A percentile compares a stretch with the other conserved stretches of the same genome.
Evolutionary conservation across 2,797 vertebrate genomes (phyloP).

Genomic region (Psittacula echo): DNA sequence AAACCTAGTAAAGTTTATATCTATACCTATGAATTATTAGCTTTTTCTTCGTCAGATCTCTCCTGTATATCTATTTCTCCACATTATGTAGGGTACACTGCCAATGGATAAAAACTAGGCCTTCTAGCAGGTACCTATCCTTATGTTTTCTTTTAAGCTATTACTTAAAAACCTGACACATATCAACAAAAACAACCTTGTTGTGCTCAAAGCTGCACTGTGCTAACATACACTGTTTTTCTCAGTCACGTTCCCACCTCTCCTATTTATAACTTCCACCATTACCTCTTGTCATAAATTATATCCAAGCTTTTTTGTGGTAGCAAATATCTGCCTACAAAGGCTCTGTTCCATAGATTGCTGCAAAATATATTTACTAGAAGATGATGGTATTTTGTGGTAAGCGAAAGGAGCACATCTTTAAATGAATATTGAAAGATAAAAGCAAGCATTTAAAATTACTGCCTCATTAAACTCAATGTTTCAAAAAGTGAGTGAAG

Average conservation of each 20-base stretch:
- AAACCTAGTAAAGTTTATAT: not conserved
- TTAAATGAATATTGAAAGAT: constrained; percentile 18
- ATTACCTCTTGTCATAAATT: constrained; percentile 4
- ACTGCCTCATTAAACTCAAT: not conserved
- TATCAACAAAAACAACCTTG: not conserved
- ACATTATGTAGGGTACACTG: not conserved
- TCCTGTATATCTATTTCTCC: not conserved
- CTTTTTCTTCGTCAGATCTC: not conserved
- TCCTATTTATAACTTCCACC: not conserved
- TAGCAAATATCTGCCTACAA: not conserved
- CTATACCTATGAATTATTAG: not conserved
- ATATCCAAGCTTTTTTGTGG: not conserved
- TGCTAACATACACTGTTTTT: not conserved
- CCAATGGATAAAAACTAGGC: not conserved
- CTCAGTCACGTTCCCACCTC: not conserved
- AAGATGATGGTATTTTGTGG: not conserved
- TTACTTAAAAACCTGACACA: not conserved
- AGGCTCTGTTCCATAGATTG: not conserved
- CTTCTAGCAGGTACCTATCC: not conserved
- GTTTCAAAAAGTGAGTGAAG: constrained; percentile 6
- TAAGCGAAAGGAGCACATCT: not conserved
- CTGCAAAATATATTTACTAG: constrained; percentile 4
- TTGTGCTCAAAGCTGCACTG: not conserved
- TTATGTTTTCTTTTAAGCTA: not conserved
- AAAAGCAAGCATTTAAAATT: constrained; percentile 26